These are phyloP conservation scores for Zenarchopterus dispar DNA, from an alignment of 2,797 vertebrate genomes.

Conservation along the genomic window DNA sequence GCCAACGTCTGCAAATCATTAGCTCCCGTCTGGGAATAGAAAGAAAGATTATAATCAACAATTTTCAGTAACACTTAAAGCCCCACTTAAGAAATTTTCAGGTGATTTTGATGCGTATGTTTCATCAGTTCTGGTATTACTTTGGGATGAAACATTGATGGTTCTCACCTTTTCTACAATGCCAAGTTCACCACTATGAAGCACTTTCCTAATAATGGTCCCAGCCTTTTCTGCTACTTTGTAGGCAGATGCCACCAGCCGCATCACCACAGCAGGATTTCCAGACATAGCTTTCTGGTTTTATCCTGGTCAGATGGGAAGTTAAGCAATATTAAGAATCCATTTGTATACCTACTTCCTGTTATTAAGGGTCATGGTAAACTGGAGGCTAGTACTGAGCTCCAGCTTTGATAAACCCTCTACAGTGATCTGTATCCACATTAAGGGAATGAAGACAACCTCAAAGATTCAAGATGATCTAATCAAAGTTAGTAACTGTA, in stretches of 20 bases:
- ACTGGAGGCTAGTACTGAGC: too few relatives aligned
- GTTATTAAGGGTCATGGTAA: too few relatives aligned
- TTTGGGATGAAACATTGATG: neutral
- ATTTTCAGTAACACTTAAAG: too few relatives aligned
- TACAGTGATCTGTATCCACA: too few relatives aligned
- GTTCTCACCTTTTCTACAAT: slow-evolving; percentile 91
- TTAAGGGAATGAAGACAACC: too few relatives aligned
- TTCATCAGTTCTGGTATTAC: neutral
- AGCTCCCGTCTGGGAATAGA: slow-evolving; percentile 83
- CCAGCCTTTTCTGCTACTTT: slow-evolving; percentile 90
- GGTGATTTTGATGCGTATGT: too few relatives aligned
- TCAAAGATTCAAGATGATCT: too few relatives aligned
- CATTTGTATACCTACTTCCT: neutral
- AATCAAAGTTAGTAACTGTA: too few relatives aligned
- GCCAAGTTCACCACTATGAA: slow-evolving; percentile 90
- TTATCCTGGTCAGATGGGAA: neutral
- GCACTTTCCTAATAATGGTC: slow-evolving; percentile 87
- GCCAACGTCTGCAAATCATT: slow-evolving; percentile 96
- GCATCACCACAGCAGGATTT: slow-evolving; percentile 85
- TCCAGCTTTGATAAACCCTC: too few relatives aligned
- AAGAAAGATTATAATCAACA: neutral
- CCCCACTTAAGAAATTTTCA: neutral
- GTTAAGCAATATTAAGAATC: neutral
- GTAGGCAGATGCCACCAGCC: slow-evolving; percentile 89
- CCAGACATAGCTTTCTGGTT: slow-evolving; percentile 82